Evolutionary conservation across 2,888 invertebrate species (phyloP).

Genomic region (Lomographa bimaculata): DNA sequence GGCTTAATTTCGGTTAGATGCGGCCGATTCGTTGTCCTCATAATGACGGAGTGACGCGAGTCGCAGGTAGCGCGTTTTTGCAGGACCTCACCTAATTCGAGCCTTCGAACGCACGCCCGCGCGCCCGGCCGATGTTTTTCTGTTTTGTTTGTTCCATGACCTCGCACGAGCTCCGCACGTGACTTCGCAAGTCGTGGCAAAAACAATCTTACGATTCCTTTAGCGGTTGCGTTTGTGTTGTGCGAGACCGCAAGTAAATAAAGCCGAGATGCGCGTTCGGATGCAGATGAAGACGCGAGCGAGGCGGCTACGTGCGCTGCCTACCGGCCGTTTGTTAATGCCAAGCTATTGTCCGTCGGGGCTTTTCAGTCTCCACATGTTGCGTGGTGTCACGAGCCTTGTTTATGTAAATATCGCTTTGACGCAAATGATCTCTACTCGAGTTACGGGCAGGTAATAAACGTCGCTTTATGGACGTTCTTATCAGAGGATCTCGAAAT

Average conservation of each 20-base stretch:
- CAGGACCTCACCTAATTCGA: constrained; percentile 64
- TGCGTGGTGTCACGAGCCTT: constrained; percentile 45
- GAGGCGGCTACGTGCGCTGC: constrained; percentile 46
- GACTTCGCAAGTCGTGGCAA: constrained; percentile 34
- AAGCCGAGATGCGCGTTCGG: constrained; percentile 37
- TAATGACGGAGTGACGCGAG: constrained; percentile 55
- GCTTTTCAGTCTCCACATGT: constrained; percentile 39
- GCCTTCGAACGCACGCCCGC: constrained; percentile 30
- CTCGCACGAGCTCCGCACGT: constrained; percentile 59
- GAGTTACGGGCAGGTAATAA: constrained; percentile 39
- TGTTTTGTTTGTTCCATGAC: constrained; percentile 58
- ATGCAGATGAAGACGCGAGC: constrained; percentile 49
- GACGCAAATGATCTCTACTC: constrained; percentile 48
- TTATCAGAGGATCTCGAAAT: constrained; percentile 27
- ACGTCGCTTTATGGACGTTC: constrained; percentile 27
- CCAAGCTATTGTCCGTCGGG: constrained; percentile 46
- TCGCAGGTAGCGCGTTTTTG: constrained; percentile 77
- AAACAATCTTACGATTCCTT: constrained; percentile 19
- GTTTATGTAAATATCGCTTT: constrained; percentile 52
- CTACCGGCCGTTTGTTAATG: constrained; percentile 43
- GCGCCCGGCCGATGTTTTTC: constrained; percentile 35
- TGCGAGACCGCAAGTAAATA: constrained; percentile 38
- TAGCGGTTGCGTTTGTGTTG: constrained; percentile 29
- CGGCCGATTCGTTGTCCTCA: constrained; percentile 47
- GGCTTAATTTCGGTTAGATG: constrained; percentile 47